Percentiles rank a stretch among this genome's conserved stretches.
phyloP scores from a whole-genome alignment of 1,140 invertebrate genomes.

The Aphaenogaster rudis region DNA sequence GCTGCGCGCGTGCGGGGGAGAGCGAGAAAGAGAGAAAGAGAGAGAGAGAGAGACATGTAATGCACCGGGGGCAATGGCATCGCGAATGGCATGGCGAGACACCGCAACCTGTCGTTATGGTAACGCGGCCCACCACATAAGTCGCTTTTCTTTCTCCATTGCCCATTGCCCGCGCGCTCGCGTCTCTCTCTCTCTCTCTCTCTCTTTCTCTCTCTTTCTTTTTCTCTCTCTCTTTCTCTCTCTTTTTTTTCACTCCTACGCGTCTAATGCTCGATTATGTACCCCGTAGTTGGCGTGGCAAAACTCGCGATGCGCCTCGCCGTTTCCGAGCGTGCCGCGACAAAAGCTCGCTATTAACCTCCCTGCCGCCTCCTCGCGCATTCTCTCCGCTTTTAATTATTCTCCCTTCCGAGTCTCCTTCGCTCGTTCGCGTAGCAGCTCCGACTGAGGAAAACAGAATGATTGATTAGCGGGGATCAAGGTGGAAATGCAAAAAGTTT shows the following conservation, averaged over 20 bases:
- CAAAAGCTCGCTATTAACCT: neutral
- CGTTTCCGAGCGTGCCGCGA: neutral
- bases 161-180: conserved; percentile 18
- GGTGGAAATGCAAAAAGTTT: neutral
- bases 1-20: conserved; percentile 54
- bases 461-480: neutral
- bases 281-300: neutral
- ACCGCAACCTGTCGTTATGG: conserved; percentile 75
- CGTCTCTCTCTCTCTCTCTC: neutral
- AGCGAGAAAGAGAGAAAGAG: neutral
- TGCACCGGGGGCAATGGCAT: conserved; percentile 78
- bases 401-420: neutral
- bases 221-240: neutral
- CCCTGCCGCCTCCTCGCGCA: neutral
- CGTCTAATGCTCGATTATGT: conserved; percentile 16
- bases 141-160: conserved; percentile 62
- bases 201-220: too few species aligned
- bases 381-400: neutral
- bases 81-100: conserved; percentile 42
- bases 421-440: neutral
- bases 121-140: conserved; percentile 70
- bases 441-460: neutral
- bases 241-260: neutral
- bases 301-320: neutral
- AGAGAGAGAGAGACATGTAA: conserved; percentile 66